phyloP scores from a whole-genome alignment of 2,888 invertebrate genomes.

The Gymnocheta viridis region DNA sequence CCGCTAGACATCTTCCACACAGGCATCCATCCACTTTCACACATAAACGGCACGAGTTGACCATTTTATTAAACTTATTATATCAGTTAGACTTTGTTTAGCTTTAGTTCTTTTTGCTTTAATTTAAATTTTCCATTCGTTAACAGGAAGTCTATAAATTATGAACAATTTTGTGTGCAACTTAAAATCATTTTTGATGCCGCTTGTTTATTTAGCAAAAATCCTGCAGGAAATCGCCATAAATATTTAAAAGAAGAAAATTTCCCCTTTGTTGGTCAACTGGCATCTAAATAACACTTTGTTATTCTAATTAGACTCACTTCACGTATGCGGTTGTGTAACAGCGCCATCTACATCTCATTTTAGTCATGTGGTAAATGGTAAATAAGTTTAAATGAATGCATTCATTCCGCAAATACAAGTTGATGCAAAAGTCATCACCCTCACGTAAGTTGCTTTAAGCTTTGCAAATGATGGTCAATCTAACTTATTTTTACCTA shows the following conservation, averaged over 20 bases:
- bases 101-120: slow-evolving; percentile 34
- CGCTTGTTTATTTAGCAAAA: slow-evolving; percentile 79
- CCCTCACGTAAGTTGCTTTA: too few relatives aligned
- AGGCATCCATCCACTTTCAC: background rate
- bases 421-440: too few relatives aligned
- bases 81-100: slow-evolving; percentile 17
- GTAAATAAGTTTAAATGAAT: background rate
- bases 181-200: slow-evolving; percentile 9
- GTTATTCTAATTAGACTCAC: slow-evolving; percentile 74
- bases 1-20: slow-evolving; percentile 6
- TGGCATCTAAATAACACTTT: slow-evolving; percentile 68
- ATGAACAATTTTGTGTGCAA: slow-evolving; percentile 26
- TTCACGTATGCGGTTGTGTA: background rate
- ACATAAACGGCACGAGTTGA: slow-evolving; percentile 4
- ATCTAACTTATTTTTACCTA: too few relatives aligned
- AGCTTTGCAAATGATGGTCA: too few relatives aligned
- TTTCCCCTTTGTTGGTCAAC: slow-evolving; percentile 33
- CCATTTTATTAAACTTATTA: slow-evolving; percentile 35
- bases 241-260: slow-evolving; percentile 65
- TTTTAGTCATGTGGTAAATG: background rate
- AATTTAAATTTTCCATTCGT: slow-evolving; percentile 25
- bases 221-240: slow-evolving; percentile 79
- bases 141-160: slow-evolving; percentile 43
- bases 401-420: too few relatives aligned
- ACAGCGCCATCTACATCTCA: slow-evolving; percentile 48